Evolutionary conservation across 2,888 invertebrate species (phyloP), one percentile per base, ranked within the genome.

Genomic region (Cheilosia scutellata): DNA sequence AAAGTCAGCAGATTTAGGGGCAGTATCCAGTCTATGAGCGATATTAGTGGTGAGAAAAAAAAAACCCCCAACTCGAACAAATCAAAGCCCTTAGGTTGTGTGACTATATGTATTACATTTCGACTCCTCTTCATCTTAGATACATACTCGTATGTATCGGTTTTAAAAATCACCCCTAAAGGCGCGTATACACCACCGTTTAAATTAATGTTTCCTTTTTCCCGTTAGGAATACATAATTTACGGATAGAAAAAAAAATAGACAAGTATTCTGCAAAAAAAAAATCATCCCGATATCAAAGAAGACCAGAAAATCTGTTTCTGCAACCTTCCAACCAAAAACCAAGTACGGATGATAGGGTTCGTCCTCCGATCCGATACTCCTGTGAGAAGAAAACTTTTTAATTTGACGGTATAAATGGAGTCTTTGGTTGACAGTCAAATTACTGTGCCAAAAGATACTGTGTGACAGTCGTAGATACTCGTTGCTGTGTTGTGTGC

Each of bases 341-440:
- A 37, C 9, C 11, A 11, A 37, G 27, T 37, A 49, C n/a, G n/a
- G 27, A 60, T 37, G 72, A 72, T 60, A 72, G 72, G 72, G 72
- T 60, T 72, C 51, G n/a, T 9, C 13, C 25, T 58, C 31, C 55
- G 44, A 68, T 68, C 16, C 3, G 20, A 16, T 3, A 31, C 27
- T 47, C 13, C 49, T 49, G 25, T 2, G 20, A 25, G 51, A 4
- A 53, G 25, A 13, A 53, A 53, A 83, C 74, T 83, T 83, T 83
- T 78, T 83, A 83, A 83, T 83, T 84, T 84, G 70, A 84, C 74
- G 74, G 62, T 79, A 79, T 79, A 79, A 83, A 83, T 79, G 68
- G 74, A 55, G 53, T 80, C 70, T 74, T 75, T 29, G 74, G 63
- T 75, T 84, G 79, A 75, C 84, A 75, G 68, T 84, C 75, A 80